Base-by-base conservation (phyloP, 30 jellyfish, hydroid and myxozoan species). In the Sanderia malayensis region DNA sequence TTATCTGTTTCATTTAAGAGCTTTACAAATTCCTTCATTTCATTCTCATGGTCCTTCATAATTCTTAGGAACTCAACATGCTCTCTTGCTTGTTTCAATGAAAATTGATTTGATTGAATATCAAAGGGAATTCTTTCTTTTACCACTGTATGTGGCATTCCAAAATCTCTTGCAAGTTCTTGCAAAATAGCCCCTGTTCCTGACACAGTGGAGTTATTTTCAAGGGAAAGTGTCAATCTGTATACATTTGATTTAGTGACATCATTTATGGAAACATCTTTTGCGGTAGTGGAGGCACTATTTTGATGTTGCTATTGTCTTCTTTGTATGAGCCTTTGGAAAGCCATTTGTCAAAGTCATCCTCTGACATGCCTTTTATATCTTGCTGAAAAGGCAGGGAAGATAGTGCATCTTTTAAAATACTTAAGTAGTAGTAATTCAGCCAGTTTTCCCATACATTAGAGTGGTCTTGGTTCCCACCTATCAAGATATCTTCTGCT, bases 331-430 rank as follows among this genome's bases (percentile, higher is more conserved):
- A 49, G 24, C 64, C 64, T 49, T 49, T 49, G 64, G 27, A 49
- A 24, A 49, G 64, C 64, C 64, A 49, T 49, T 59, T 59, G 71
- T 59, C 71, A 59, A 59, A 59, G 44, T 59, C 71, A 59, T 26
- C 71, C 71, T 59, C 71, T 59, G 71, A 59, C 71, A 59, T 59
- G 41, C 45, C 71, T 59, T 59, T 26, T 59, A 26, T 59, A 29
- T 59, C 71, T 59, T 59, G 71, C 44, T 59, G 45, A 21, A 59
- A 59, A 2, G 71, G 71, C 44, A 59, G 46, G 10, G 6, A 37
- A 37, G 64, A 49, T 59, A 63, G 76, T 63, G 76, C 76, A 63
- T 63, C 76, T 63, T 63, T 63, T 63, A 63, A 63, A 63, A 63
- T 63, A 13, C 76, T 63, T 63, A 63, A 63, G 23, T 26, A 63